phyloP scores from a whole-genome alignment of 2,113 vertebrate species.

The Ceyx cyanopectus region DNA sequence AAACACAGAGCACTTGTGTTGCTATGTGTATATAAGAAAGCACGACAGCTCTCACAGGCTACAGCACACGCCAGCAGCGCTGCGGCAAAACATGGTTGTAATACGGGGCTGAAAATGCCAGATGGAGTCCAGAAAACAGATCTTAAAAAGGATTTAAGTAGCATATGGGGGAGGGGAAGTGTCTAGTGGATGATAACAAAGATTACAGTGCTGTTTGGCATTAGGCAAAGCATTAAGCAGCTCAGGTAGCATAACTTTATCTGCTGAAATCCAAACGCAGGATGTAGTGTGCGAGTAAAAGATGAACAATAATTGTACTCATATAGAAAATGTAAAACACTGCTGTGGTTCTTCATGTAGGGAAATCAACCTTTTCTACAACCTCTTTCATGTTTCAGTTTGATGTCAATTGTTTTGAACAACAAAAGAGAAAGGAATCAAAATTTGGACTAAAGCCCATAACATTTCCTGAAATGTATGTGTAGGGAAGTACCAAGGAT shows the following conservation, averaged over 20 bases:
- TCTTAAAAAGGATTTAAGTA: conserved; percentile 36
- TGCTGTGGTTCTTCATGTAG: background rate
- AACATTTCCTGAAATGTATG: background rate
- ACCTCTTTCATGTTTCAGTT: conserved; percentile 32
- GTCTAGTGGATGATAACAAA: background rate
- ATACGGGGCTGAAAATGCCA: background rate
- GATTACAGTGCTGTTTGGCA: background rate
- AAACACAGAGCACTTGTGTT: conserved; percentile 29
- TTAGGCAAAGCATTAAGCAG: background rate
- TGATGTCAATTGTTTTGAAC: conserved; percentile 38
- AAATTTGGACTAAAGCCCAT: conserved; percentile 18
- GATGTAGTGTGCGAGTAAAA: background rate
- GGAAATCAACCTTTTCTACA: conserved; percentile 4
- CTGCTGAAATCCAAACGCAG: background rate
- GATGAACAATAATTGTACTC: background rate
- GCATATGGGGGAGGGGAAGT: background rate
- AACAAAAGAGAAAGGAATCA: conserved; percentile 33
- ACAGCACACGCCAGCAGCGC: background rate
- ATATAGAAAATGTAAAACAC: background rate
- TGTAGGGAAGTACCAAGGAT: background rate
- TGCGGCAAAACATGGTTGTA: background rate
- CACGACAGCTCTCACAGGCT: accelerated
- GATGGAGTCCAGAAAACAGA: conserved; percentile 31
- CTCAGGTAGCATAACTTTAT: background rate
- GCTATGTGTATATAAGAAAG: background rate